Percentiles rank a stretch among this genome's conserved stretches.
phyloP scores from a whole-genome alignment of 64 coral and sea anemone genomes.

The Dendronephthya gigantea region DNA sequence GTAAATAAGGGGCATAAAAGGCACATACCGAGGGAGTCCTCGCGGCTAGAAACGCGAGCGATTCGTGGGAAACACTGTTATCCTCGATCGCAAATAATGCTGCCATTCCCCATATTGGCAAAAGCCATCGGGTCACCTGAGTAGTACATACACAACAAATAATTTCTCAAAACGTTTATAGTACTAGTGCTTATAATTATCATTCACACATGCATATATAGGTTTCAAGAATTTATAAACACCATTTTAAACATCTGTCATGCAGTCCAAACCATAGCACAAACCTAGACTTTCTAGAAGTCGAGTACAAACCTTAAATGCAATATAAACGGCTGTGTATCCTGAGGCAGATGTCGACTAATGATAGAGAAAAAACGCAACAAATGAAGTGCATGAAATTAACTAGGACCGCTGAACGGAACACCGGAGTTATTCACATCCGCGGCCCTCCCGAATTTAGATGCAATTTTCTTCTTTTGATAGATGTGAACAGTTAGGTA shows the following conservation, averaged over 20 bases:
- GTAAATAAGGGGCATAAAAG: background rate
- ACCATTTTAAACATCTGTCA: no score
- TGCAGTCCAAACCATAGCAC: background rate
- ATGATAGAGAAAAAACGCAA: slow-evolving; percentile 26
- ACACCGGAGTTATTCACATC: no score
- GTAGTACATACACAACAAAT: background rate
- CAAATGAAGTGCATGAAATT: background rate
- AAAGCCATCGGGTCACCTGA: slow-evolving; percentile 71
- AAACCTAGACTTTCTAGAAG: no score
- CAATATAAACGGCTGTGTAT: slow-evolving; percentile 75
- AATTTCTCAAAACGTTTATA: no score
- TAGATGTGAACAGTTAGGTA: no score
- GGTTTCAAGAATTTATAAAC: no score
- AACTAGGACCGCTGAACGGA: no score
- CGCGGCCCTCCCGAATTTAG: no score
- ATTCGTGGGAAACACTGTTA: slow-evolving; percentile 1
- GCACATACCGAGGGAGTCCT: background rate
- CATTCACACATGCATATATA: no score
- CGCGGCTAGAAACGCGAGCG: background rate
- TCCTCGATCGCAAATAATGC: slow-evolving; percentile 79
- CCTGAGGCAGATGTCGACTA: slow-evolving; percentile 28
- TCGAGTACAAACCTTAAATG: slow-evolving; percentile 62
- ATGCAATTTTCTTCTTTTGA: no score
- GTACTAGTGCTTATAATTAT: no score
- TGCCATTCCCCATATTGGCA: slow-evolving; percentile 83